phyloP scores from a whole-genome alignment of 2,888 invertebrate species.

The Ophraella communa region DNA sequence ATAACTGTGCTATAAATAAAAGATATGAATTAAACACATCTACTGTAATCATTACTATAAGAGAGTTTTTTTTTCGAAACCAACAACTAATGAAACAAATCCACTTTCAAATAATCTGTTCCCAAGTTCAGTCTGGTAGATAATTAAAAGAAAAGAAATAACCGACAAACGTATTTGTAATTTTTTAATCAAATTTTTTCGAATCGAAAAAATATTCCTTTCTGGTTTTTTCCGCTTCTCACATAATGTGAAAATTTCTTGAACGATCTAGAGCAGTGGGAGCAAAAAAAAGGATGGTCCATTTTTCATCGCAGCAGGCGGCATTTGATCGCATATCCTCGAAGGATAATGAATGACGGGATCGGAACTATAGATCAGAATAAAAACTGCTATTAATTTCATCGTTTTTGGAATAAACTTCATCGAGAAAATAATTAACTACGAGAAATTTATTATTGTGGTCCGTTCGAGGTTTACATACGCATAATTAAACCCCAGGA shows the following conservation, averaged over 20 bases:
- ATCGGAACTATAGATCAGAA: slow-evolving; percentile 20
- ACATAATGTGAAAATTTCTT: slow-evolving; percentile 19
- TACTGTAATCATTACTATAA: too few relatives aligned
- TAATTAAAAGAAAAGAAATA: not conserved
- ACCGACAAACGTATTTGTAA: not conserved
- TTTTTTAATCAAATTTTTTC: not conserved
- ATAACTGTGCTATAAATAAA: too few relatives aligned
- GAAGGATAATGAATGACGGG: slow-evolving; percentile 24
- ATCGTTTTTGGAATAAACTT: slow-evolving; percentile 12
- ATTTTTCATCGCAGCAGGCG: slow-evolving; percentile 23
- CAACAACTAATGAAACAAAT: too few relatives aligned
- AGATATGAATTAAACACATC: too few relatives aligned
- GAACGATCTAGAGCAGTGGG: slow-evolving; percentile 5
- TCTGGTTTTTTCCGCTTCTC: not conserved
- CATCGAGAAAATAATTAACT: slow-evolving; percentile 20
- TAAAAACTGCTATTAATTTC: slow-evolving; percentile 26
- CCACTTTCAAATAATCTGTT: too few relatives aligned
- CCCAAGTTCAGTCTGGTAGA: too few relatives aligned
- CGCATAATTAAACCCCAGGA: not conserved
- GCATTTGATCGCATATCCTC: slow-evolving; percentile 24
- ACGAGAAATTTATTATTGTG: slow-evolving; percentile 8
- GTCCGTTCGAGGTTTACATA: slow-evolving; percentile 7
- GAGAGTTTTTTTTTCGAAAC: too few relatives aligned
- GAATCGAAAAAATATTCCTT: not conserved
- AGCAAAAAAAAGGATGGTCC: slow-evolving; percentile 11